Percentiles rank a stretch among this genome's conserved stretches.
These are phyloP conservation scores for Lasaia peninsularis DNA, from an alignment of 1,140 invertebrate genomes.

Conservation along the genomic window DNA sequence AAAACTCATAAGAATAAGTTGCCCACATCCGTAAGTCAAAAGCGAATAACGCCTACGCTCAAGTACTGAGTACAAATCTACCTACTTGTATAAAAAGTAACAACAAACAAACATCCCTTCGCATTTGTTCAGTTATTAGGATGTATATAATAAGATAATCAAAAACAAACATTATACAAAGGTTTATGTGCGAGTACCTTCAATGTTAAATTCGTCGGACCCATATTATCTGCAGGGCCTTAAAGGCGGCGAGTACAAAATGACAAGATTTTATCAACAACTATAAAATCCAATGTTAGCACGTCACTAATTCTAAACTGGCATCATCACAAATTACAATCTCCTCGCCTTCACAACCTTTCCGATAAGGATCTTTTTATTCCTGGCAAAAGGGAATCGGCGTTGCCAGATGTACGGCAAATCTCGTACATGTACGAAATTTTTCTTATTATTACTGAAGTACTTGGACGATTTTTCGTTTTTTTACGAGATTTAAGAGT, in stretches of 20 bases:
- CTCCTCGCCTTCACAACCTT: slow-evolving; percentile 53
- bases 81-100: too few species aligned
- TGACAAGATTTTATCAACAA: slow-evolving; percentile 28
- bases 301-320: slow-evolving; percentile 58
- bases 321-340: slow-evolving; percentile 70
- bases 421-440: too few species aligned
- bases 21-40: too few species aligned
- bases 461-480: too few species aligned
- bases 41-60: too few species aligned
- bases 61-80: too few species aligned
- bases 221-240: not conserved
- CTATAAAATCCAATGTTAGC: slow-evolving; percentile 43
- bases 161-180: slow-evolving; percentile 10
- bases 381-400: slow-evolving; percentile 56
- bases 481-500: too few species aligned
- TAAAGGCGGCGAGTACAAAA: slow-evolving; percentile 9
- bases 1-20: too few species aligned
- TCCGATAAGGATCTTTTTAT: slow-evolving; percentile 70
- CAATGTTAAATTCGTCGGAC: slow-evolving; percentile 1
- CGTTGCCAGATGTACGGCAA: slow-evolving; percentile 28
- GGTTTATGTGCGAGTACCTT: not conserved
- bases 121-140: too few species aligned
- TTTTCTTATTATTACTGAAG: too few species aligned
- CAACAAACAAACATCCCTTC: not conserved
- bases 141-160: slow-evolving; percentile 1